These are phyloP conservation scores for Drosophila subobscura DNA, from an alignment of 1,140 invertebrate genomes.

Conservation along the genomic window DNA sequence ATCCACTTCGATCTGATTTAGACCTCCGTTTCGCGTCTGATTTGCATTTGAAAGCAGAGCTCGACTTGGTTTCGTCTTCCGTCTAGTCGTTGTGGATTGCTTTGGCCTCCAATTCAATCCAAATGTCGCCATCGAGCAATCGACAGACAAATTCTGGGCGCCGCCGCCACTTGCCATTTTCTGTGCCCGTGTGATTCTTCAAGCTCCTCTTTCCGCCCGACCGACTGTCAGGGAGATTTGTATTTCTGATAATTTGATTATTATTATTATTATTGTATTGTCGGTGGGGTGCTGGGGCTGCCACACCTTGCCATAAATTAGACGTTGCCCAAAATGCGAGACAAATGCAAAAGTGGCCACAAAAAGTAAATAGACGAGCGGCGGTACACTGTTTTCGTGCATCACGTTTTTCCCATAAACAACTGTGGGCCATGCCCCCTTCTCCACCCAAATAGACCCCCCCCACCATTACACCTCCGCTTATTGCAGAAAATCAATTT, in stretches of 20 bases:
- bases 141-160: conserved; percentile 33
- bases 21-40: conserved; percentile 12
- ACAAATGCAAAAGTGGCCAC: conserved; percentile 53
- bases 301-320: conserved; percentile 75
- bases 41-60: conserved; percentile 33
- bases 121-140: conserved; percentile 37
- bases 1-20: conserved; percentile 15
- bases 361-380: conserved; percentile 42
- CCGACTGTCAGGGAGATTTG: conserved; percentile 43
- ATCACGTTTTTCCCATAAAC: conserved; percentile 79
- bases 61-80: conserved; percentile 17
- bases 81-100: background rate
- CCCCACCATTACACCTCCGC: conserved; percentile 12
- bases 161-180: conserved; percentile 24
- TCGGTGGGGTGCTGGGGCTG: conserved; percentile 1
- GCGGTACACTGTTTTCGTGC: conserved; percentile 72
- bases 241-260: conserved; percentile 67
- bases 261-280: conserved; percentile 28
- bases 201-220: conserved; percentile 6
- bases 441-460: background rate
- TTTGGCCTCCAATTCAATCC: conserved; percentile 19
- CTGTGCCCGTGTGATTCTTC: conserved; percentile 24
- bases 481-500: conserved; percentile 42
- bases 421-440: conserved; percentile 23
- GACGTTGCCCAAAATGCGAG: conserved; percentile 48